A percentile compares a stretch with the other conserved stretches of the same genome.
These are phyloP conservation scores for Clarias magur DNA, from an alignment of 2,113 vertebrate species.

Conservation along the genomic window DNA sequence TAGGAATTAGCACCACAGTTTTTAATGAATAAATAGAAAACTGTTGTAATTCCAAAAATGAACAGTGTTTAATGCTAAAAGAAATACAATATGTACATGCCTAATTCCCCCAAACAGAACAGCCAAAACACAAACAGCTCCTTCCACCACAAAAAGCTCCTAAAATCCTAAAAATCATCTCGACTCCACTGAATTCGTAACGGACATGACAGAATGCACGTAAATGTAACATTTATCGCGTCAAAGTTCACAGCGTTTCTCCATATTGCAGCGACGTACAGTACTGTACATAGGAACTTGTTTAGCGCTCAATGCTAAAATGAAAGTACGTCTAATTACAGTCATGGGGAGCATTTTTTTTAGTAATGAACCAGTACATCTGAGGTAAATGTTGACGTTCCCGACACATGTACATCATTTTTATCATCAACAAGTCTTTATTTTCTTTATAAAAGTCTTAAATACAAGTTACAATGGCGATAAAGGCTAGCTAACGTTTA, in stretches of 20 bases:
- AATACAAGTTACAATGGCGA: not conserved
- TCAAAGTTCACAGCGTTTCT: not conserved
- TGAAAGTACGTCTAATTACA: not conserved
- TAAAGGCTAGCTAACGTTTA: not conserved
- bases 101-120: not conserved
- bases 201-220: not conserved
- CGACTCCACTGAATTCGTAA: not conserved
- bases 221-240: not conserved
- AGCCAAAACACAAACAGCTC: not conserved
- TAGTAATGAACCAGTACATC: not conserved
- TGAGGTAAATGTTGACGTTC: not conserved
- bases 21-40: not conserved
- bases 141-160: not conserved
- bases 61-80: not conserved
- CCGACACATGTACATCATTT: not conserved
- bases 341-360: not conserved
- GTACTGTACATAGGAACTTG: not conserved
- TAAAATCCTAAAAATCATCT: not conserved
- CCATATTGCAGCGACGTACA: not conserved
- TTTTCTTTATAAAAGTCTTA: not conserved
- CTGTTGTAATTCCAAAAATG: not conserved
- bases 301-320: not conserved
- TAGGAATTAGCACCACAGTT: too few relatives aligned
- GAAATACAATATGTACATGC: too few relatives aligned
- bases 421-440: not conserved